Evolutionary conservation across 2,888 invertebrate genomes (phyloP).

Genomic region (Colostygia pectinataria): DNA sequence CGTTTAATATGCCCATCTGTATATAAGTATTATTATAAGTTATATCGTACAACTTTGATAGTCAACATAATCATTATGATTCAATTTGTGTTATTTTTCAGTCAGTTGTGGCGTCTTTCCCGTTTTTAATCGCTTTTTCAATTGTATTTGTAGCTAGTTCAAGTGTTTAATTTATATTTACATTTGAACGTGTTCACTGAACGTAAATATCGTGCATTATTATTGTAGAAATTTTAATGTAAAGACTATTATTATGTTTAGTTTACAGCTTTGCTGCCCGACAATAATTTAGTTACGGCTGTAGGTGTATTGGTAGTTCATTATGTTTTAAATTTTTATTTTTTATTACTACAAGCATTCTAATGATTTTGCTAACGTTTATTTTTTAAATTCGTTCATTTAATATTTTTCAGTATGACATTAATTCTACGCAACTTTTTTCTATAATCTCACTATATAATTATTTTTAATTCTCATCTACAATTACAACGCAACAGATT

Average conservation of each 20-base stretch:
- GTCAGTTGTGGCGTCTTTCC: slow-evolving; percentile 32
- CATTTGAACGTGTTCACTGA: slow-evolving; percentile 50
- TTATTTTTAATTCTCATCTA: too few species aligned
- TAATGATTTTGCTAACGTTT: slow-evolving; percentile 40
- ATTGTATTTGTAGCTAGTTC: slow-evolving; percentile 47
- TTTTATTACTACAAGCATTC: slow-evolving; percentile 46
- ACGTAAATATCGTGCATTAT: slow-evolving; percentile 33
- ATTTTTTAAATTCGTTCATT: neutral
- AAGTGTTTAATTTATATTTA: slow-evolving; percentile 58
- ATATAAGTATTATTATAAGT: slow-evolving; percentile 56
- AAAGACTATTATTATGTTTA: slow-evolving; percentile 58
- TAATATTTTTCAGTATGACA: neutral
- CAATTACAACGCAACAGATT: too few species aligned
- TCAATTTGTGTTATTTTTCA: slow-evolving; percentile 13
- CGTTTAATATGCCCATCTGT: slow-evolving; percentile 30
- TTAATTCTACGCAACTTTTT: slow-evolving; percentile 4
- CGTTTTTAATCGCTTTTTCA: slow-evolving; percentile 46
- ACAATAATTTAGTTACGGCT: slow-evolving; percentile 67
- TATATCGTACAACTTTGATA: slow-evolving; percentile 60
- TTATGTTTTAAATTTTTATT: slow-evolving; percentile 42
- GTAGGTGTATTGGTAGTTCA: slow-evolving; percentile 42
- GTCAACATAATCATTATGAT: slow-evolving; percentile 45
- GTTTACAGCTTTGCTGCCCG: slow-evolving; percentile 66
- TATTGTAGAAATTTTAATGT: slow-evolving; percentile 47
- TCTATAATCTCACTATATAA: too few species aligned